Conservation (phyloP, 2,113 vertebrate genomes). For the Rhinichthys klamathensis region DNA sequence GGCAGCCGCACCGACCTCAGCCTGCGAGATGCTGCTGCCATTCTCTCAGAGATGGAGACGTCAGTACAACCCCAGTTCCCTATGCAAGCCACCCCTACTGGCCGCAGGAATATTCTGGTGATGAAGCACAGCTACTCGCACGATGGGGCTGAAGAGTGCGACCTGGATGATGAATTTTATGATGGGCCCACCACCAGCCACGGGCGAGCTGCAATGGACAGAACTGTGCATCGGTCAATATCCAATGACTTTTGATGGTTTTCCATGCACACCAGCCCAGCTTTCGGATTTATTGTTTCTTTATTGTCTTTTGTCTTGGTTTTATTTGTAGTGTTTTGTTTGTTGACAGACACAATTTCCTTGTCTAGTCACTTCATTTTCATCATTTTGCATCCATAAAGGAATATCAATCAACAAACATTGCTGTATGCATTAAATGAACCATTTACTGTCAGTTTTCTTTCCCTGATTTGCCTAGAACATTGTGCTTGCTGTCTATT, state of each 20-base stretch:
- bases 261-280: background rate
- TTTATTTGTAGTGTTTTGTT: background rate
- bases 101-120: constrained; percentile 88
- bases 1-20: constrained; percentile 95
- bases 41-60: constrained; percentile 81
- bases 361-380: background rate
- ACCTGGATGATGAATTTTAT: constrained; percentile 86
- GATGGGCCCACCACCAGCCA: constrained; percentile 88
- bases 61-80: constrained; percentile 75
- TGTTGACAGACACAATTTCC: background rate
- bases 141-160: constrained; percentile 87
- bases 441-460: background rate
- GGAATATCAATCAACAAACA: constrained; percentile 5
- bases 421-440: background rate
- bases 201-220: constrained; percentile 83
- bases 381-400: background rate
- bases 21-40: constrained; percentile 83
- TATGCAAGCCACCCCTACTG: constrained; percentile 70
- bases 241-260: constrained; percentile 83
- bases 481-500: background rate
- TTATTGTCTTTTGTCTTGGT: constrained; percentile 51
- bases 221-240: constrained; percentile 90
- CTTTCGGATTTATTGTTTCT: background rate
- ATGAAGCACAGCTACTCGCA: constrained; percentile 98
- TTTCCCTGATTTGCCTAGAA: constrained; percentile 13